Evolutionary conservation across 2,888 invertebrate genomes (phyloP), one percentile per base, ranked within the genome.

Genomic region (Limnephilus rhombicus): DNA sequence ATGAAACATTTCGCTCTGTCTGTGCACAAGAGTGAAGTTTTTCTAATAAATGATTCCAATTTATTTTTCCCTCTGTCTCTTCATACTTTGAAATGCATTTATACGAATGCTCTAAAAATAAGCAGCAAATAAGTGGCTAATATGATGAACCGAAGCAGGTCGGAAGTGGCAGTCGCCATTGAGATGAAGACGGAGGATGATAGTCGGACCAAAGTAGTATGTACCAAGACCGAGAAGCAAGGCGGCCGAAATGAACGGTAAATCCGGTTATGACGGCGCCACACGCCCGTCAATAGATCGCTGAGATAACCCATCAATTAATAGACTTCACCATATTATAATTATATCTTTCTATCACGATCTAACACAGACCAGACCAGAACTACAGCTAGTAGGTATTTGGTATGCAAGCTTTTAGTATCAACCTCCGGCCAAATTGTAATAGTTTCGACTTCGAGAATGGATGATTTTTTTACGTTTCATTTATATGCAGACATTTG

Each of bases 221-320:
- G 37, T 37, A 37, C 37, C 31, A 31, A 31, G 3, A 45, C 11
- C n/a, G 9, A 49, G n/a, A 29, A 49, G 49, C 37, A 15, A 49
- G 18, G n/a, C 13, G 29, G 82, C 24, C 24, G 85, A 68, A 68
- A 9, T 68, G 24, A 88, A 89, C 88, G 88, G 88, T 89, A 89
- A 89, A 89, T 89, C 88, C 91, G 80, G 91, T 91, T 91, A 85
- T 45, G 34, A 49, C 49, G 90, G 85, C 91, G 91, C 85, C 85
- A 91, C 37, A 49, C 85, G n/a, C 82, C 82, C 68, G 68, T 13
- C 82, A 81, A n/a, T 34, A 45, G 85, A 85, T 92, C 90, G 88
- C 88, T 15, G 88, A 88, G 88, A 88, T 53, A 88, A 53, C 31
- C 31, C 86, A 68, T 31, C 88, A 88, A 68, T 88, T 68, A 88